Conservation (phyloP, 2,797 vertebrate genomes). For the Hozukius guyotensis region DNA sequence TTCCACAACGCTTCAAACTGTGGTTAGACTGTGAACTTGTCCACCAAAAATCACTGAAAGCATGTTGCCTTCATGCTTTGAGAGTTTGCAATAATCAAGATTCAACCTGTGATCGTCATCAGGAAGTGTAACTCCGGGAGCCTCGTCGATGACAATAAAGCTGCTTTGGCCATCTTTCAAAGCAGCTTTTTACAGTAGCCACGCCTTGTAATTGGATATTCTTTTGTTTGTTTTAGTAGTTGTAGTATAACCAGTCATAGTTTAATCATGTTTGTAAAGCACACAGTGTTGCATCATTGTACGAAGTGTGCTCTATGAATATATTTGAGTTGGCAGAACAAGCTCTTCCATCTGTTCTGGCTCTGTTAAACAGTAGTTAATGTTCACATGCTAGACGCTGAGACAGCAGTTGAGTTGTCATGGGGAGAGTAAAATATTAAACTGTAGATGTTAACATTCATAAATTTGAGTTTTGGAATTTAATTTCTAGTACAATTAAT, state of each 20-base stretch:
- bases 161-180: not conserved
- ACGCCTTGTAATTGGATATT: not conserved
- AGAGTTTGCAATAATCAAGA: not conserved
- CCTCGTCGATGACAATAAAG: not conserved
- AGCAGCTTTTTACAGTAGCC: not conserved
- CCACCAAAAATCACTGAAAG: not conserved
- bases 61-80: not conserved
- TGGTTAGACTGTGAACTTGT: not conserved
- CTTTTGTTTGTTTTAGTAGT: not conserved
- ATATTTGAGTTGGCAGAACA: slow-evolving; percentile 16
- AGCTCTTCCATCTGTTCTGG: not conserved
- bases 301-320: not conserved
- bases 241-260: not conserved
- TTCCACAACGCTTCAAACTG: not conserved
- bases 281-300: not conserved
- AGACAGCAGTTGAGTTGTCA: not conserved
- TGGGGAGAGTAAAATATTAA: not conserved
- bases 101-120: not conserved
- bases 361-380: not conserved
- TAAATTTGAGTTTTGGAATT: not conserved
- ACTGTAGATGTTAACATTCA: not conserved
- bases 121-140: not conserved
- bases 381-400: not conserved
- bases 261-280: not conserved
- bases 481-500: not conserved